Conservation (phyloP, 2,888 invertebrate genomes). For the Hoplodrina blanda region DNA sequence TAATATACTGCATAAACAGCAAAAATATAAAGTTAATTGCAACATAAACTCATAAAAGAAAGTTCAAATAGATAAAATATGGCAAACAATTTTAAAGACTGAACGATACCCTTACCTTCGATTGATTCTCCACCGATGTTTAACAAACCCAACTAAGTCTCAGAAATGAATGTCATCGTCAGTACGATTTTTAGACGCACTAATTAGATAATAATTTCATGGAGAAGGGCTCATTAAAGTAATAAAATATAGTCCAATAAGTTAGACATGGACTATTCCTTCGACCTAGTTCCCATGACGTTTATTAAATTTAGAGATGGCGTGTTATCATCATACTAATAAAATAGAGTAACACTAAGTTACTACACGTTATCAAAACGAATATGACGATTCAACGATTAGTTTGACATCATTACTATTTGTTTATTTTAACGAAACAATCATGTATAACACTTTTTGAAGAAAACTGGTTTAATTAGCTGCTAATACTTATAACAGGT, state of each 20-base stretch:
- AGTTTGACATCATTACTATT: background rate
- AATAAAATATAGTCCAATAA: conserved; percentile 75
- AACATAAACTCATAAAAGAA: conserved; percentile 74
- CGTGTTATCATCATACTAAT: conserved; percentile 54
- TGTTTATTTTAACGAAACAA: no score
- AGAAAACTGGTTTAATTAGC: no score
- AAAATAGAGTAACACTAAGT: conserved; percentile 33
- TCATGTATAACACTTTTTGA: no score
- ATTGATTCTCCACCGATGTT: conserved; percentile 76
- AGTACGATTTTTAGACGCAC: conserved; percentile 64
- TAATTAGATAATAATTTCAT: conserved; percentile 67
- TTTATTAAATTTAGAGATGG: conserved; percentile 66
- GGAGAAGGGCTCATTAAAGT: conserved; percentile 66
- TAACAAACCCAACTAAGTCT: conserved; percentile 68
- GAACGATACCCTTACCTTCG: conserved; percentile 80
- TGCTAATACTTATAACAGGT: no score
- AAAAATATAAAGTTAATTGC: conserved; percentile 64
- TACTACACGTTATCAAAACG: conserved; percentile 19
- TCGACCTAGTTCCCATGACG: conserved; percentile 87
- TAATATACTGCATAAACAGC: conserved; percentile 61
- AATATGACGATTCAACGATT: background rate
- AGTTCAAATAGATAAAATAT: conserved; percentile 86
- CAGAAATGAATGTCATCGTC: conserved; percentile 74
- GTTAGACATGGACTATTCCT: conserved; percentile 79
- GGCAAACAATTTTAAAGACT: conserved; percentile 83